Evolutionary conservation across 2,113 vertebrate genomes (phyloP).

Genomic region (Ailurus styani): DNA sequence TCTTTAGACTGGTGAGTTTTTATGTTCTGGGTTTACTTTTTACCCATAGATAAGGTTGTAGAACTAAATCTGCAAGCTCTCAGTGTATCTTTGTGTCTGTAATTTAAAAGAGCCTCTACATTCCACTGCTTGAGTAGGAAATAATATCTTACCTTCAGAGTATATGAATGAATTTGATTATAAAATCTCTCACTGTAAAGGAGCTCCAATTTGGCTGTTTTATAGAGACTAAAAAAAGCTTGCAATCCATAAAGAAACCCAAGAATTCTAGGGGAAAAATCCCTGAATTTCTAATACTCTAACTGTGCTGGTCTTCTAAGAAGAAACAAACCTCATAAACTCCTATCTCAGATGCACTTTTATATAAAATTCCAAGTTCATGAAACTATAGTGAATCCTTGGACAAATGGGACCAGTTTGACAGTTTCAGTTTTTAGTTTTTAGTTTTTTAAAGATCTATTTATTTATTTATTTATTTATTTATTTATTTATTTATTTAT

Average conservation of each 20-base stretch:
- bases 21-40: background rate
- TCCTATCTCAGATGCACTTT: background rate
- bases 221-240: background rate
- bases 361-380: constrained; percentile 1
- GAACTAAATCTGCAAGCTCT: background rate
- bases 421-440: background rate
- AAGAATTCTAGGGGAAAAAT: background rate
- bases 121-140: background rate
- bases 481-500: background rate
- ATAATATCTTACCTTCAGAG: background rate
- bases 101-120: background rate
- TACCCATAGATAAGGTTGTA: background rate
- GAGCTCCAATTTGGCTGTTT: background rate
- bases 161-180: background rate
- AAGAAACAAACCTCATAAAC: background rate
- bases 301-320: background rate
- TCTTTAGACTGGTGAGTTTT: background rate
- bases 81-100: background rate
- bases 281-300: background rate
- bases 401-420: background rate
- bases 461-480: background rate
- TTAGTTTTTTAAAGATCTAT: background rate
- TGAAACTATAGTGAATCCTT: background rate
- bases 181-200: background rate
- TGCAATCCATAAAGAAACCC: background rate